Evolutionary conservation across 2,113 vertebrate genomes (phyloP).

Genomic region (Terrapene triunguis): DNA sequence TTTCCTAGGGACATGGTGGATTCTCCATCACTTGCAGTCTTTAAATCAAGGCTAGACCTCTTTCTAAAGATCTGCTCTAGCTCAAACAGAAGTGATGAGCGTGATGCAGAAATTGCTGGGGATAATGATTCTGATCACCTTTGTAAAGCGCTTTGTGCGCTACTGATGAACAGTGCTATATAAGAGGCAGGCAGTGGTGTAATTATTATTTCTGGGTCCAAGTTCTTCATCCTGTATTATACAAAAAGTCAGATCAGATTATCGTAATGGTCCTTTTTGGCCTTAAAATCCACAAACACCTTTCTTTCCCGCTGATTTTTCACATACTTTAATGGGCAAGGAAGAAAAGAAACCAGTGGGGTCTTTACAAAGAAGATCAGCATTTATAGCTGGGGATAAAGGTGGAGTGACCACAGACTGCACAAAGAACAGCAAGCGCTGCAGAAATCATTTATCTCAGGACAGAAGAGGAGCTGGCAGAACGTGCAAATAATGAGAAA

Average conservation of each 20-base stretch:
- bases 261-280: not conserved
- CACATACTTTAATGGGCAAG: not conserved
- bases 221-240: not conserved
- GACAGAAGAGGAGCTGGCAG: not conserved
- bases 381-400: not conserved
- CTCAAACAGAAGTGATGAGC: not conserved
- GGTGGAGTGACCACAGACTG: not conserved
- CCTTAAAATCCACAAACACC: not conserved
- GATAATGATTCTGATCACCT: too few relatives aligned
- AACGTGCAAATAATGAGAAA: not conserved
- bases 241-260: not conserved
- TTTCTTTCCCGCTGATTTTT: not conserved
- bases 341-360: not conserved
- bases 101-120: not conserved
- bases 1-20: not conserved
- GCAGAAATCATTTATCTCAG: not conserved
- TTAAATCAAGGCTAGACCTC: not conserved
- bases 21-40: not conserved
- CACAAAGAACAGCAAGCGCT: not conserved
- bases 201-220: too few relatives aligned
- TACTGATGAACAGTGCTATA: too few relatives aligned
- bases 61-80: not conserved
- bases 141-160: too few relatives aligned
- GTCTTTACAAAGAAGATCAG: not conserved
- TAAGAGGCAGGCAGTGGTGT: too few relatives aligned